These are phyloP conservation scores for Rhadina sibilatrix DNA, from an alignment of 2,113 vertebrate species.

Conservation along the genomic window DNA sequence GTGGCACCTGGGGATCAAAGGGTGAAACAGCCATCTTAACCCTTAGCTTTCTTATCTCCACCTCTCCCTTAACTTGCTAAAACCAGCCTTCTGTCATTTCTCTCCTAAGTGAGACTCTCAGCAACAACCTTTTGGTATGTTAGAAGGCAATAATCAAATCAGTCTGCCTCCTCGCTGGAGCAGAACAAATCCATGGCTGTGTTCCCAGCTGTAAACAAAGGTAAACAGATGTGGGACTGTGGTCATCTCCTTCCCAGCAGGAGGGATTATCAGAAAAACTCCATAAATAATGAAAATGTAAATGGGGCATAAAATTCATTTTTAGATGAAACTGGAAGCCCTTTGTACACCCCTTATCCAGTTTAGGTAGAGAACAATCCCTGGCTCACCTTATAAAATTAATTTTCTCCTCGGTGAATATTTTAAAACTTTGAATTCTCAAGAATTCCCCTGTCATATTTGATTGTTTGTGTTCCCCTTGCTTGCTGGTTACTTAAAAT, in stretches of 20 bases:
- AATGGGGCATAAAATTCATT: constrained; percentile 38
- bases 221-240: constrained; percentile 38
- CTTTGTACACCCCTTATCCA: background rate
- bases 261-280: constrained; percentile 31
- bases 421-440: background rate
- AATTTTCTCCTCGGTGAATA: background rate
- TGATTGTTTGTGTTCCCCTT: background rate
- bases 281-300: constrained; percentile 43
- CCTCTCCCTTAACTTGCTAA: background rate
- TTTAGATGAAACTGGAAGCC: background rate
- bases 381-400: background rate
- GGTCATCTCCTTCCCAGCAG: constrained; percentile 43
- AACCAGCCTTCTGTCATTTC: background rate
- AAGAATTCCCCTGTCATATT: background rate
- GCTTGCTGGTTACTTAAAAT: background rate
- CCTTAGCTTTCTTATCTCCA: background rate
- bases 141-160: constrained; percentile 39
- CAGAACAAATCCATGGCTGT: constrained; percentile 54
- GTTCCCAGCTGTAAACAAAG: constrained; percentile 59
- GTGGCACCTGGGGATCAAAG: background rate
- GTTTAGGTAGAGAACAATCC: background rate
- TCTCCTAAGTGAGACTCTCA: background rate
- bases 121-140: background rate
- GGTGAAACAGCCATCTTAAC: background rate
- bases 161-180: background rate